Percentiles rank a stretch among this genome's conserved stretches.
These are phyloP conservation scores for Megathymus violae DNA, from an alignment of 1,140 invertebrate species.

Conservation along the genomic window DNA sequence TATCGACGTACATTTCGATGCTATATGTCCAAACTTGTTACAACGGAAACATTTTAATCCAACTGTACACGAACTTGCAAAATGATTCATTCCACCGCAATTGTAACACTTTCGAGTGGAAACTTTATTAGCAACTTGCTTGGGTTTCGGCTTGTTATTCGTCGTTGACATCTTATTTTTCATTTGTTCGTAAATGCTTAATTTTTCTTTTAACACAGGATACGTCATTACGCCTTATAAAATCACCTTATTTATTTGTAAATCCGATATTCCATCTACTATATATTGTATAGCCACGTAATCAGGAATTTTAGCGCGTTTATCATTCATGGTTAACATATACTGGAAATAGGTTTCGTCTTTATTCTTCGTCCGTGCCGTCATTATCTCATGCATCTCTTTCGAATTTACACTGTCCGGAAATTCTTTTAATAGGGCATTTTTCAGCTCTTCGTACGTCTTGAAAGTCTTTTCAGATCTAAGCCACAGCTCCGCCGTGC, in stretches of 20 bases:
- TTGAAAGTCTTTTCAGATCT: conserved; percentile 40
- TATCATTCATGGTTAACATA: conserved; percentile 41
- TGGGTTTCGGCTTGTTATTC: too few species aligned
- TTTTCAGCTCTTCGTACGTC: conserved; percentile 38
- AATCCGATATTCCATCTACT: neutral
- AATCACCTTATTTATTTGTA: neutral
- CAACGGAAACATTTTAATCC: neutral
- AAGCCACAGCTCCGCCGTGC: conserved; percentile 38
- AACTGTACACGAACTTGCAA: neutral
- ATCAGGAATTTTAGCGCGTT: conserved; percentile 39
- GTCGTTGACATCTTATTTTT: conserved; percentile 37
- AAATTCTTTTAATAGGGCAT: conserved; percentile 38
- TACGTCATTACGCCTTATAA: neutral
- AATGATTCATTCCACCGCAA: conserved; percentile 45
- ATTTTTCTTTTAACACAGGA: conserved; percentile 8
- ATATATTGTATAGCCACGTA: conserved; percentile 24
- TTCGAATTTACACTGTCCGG: conserved; percentile 34
- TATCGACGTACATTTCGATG: conserved; percentile 39
- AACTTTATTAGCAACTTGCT: too few species aligned
- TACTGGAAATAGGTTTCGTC: conserved; percentile 39
- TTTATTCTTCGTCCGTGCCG: conserved; percentile 24
- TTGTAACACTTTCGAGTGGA: too few species aligned
- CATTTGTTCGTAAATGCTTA: conserved; percentile 37
- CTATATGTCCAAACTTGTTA: neutral
- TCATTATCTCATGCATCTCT: conserved; percentile 45